These are phyloP conservation scores for Microtus pennsylvanicus DNA, from an alignment of 2,113 vertebrate species.

Conservation along the genomic window DNA sequence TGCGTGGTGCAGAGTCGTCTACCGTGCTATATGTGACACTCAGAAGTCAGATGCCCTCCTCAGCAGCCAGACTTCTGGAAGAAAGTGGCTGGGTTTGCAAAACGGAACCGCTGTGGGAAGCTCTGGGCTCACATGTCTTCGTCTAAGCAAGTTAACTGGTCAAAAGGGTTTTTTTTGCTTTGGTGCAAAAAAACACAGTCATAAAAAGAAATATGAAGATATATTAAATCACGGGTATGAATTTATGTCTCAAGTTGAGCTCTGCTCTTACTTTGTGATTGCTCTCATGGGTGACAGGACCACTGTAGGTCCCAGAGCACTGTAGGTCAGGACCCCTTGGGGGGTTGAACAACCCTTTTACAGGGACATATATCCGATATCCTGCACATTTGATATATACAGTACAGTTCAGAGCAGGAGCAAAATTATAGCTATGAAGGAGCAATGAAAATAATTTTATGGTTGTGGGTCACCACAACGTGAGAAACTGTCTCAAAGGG, in stretches of 20 bases:
- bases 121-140: background rate
- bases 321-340: background rate
- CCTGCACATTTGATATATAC: background rate
- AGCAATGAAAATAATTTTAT: background rate
- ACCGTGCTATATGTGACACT: accelerated
- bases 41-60: background rate
- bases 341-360: background rate
- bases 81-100: background rate
- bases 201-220: slow-evolving; percentile 4
- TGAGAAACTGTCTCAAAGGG: background rate
- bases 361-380: background rate
- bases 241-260: background rate
- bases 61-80: background rate
- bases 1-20: background rate
- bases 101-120: background rate
- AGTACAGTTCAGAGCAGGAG: background rate
- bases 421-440: background rate
- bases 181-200: background rate
- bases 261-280: background rate
- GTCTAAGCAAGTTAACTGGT: background rate
- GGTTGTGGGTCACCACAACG: background rate
- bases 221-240: background rate
- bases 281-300: background rate
- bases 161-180: background rate
- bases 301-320: background rate